These are phyloP conservation scores for Dysidea cf. avara DNA, from an alignment of 37 sponge, comb jelly and placozoan species.

Conservation along the genomic window DNA sequence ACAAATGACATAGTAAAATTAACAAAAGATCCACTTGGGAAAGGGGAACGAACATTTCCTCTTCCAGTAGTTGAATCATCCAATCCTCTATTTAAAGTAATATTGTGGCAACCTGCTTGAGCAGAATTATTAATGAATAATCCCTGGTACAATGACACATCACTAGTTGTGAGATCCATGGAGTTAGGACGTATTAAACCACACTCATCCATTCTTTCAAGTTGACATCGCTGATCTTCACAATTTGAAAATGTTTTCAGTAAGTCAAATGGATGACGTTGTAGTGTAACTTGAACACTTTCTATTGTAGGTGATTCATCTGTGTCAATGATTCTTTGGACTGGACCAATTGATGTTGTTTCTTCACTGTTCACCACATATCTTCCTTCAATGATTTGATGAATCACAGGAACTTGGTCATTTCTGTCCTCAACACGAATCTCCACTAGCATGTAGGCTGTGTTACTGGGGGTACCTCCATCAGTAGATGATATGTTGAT, in stretches of 20 bases:
- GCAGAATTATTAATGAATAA: background rate
- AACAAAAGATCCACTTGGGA: constrained; percentile 37
- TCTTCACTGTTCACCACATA: background rate
- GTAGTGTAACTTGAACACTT: constrained; percentile 18
- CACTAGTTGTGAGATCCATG: constrained; percentile 24
- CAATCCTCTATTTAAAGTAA: constrained; percentile 8
- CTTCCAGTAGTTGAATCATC: constrained; percentile 21
- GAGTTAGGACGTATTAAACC: constrained; percentile 16
- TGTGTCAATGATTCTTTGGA: constrained; percentile 46
- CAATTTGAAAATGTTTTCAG: constrained; percentile 29
- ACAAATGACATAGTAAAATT: constrained; percentile 70
- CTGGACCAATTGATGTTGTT: constrained; percentile 74
- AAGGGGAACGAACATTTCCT: background rate
- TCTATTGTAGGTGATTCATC: constrained; percentile 41
- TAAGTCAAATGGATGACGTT: constrained; percentile 25
- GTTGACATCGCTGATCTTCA: constrained; percentile 43
- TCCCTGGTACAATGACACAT: constrained; percentile 6
- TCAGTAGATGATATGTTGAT: constrained; percentile 57
- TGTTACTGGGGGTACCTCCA: constrained; percentile 36
- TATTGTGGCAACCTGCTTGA: background rate
- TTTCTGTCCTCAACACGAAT: constrained; percentile 49
- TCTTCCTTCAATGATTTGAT: constrained; percentile 55
- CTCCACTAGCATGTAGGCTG: constrained; percentile 36
- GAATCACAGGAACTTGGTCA: constrained; percentile 44
- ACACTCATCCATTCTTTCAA: constrained; percentile 25